Conservation (phyloP, 2,113 vertebrate species). For the Macaca nemestrina region DNA sequence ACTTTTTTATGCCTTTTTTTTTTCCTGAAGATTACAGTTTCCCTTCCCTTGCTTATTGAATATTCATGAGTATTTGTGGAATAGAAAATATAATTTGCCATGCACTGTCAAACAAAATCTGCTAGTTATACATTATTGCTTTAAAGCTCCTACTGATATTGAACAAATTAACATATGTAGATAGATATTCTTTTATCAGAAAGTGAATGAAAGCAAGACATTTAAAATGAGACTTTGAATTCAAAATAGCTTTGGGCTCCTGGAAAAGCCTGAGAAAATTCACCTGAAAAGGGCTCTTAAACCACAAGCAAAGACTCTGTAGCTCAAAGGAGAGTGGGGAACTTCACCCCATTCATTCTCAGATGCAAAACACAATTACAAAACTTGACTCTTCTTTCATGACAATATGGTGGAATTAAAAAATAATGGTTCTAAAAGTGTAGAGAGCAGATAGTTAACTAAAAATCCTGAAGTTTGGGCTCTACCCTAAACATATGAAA, state of each 20-base stretch:
- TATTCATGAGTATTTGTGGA: conserved; percentile 77
- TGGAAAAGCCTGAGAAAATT: conserved; percentile 44
- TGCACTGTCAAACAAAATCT: conserved; percentile 75
- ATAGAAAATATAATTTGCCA: conserved; percentile 76
- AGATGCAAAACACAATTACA: not conserved
- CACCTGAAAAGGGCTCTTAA: not conserved
- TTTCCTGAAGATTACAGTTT: conserved; percentile 65
- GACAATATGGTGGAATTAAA: not conserved
- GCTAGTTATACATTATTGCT: conserved; percentile 62
- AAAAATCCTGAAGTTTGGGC: not conserved
- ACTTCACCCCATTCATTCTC: not conserved
- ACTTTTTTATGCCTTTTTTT: conserved; percentile 46
- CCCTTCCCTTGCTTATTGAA: conserved; percentile 73
- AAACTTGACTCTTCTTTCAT: not conserved
- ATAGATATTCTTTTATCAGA: conserved; percentile 47
- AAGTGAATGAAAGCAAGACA: not conserved
- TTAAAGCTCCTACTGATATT: conserved; percentile 61
- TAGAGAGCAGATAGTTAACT: not conserved
- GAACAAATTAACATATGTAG: conserved; percentile 48
- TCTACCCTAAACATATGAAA: not conserved
- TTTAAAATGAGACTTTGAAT: conserved; percentile 49
- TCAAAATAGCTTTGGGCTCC: not conserved
- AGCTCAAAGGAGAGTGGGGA: not conserved
- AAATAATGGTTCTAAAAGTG: not conserved
- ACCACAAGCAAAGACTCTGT: not conserved